Evolutionary conservation across 2,113 vertebrate genomes (phyloP).

Genomic region (Chascanopsetta lugubris): DNA sequence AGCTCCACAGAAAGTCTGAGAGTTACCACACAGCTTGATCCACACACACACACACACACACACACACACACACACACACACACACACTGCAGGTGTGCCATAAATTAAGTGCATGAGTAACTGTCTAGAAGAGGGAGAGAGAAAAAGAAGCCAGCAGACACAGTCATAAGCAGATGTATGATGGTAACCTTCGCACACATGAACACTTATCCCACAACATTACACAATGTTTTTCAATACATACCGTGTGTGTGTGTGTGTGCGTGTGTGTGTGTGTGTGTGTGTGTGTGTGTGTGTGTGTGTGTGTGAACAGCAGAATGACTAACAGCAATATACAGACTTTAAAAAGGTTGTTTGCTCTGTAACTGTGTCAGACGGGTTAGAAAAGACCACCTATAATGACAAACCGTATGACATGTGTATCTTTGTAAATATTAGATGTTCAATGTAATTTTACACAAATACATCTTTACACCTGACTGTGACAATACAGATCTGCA

Average conservation of each 20-base stretch:
- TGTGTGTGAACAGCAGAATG: slow-evolving; percentile 1
- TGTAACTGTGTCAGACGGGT: not conserved
- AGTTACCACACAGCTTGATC: slow-evolving; percentile 57
- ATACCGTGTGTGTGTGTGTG: too few relatives aligned
- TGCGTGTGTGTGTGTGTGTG: too few relatives aligned
- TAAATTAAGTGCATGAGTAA: slow-evolving; percentile 80
- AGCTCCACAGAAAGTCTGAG: slow-evolving; percentile 50
- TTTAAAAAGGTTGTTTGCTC: not conserved
- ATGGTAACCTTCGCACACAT: slow-evolving; percentile 33
- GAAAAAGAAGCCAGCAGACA: slow-evolving; percentile 42
- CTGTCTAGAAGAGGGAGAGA: slow-evolving; percentile 59
- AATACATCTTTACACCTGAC: too few relatives aligned
- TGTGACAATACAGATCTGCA: too few relatives aligned
- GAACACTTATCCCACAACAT: too few relatives aligned
- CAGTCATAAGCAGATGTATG: slow-evolving; percentile 62
- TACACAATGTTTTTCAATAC: too few relatives aligned
- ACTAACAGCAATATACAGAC: not conserved
- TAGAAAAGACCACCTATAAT: slow-evolving; percentile 5
- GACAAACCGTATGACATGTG: too few relatives aligned
- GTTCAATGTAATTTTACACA: too few relatives aligned
- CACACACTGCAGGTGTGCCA: slow-evolving; percentile 73
- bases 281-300: slow-evolving; percentile 2
- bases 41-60: slow-evolving; percentile 9
- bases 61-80: slow-evolving; percentile 31
- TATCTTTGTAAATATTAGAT: too few relatives aligned